Conservation (phyloP, 2,888 invertebrate species). For the Lamellibrachia columna region DNA sequence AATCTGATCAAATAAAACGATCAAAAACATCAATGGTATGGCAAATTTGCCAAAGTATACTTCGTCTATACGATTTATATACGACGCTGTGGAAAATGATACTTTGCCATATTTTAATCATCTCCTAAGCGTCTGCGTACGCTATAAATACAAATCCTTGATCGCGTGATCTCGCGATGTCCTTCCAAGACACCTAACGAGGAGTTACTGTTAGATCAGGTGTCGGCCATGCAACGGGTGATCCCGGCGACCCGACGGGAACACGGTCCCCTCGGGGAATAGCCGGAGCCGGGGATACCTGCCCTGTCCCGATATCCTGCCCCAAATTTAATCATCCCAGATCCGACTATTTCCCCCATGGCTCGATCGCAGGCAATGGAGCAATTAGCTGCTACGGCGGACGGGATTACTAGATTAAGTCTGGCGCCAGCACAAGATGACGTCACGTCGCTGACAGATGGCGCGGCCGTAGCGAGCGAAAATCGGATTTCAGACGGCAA, state of each 20-base stretch:
- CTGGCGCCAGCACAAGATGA: neutral
- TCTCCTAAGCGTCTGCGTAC: neutral
- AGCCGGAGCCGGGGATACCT: neutral
- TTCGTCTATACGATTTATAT: too few relatives aligned
- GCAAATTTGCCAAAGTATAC: too few relatives aligned
- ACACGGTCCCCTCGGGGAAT: neutral
- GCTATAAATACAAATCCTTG: neutral
- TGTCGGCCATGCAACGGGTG: neutral
- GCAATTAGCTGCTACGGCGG: neutral
- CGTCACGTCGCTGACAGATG: neutral
- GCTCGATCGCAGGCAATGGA: neutral
- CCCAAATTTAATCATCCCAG: slow-evolving; percentile 7
- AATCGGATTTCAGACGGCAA: slow-evolving; percentile 12
- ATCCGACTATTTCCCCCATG: neutral
- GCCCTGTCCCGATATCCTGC: neutral
- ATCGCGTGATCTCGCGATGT: neutral
- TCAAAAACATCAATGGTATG: too few relatives aligned
- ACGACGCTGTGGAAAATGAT: too few relatives aligned
- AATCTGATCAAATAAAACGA: too few relatives aligned
- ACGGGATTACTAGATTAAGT: neutral
- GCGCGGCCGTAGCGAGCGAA: neutral
- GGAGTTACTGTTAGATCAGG: neutral
- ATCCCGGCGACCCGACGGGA: neutral
- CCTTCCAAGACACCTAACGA: neutral
- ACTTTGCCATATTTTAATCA: neutral